Evolutionary conservation across 1,140 invertebrate genomes (phyloP), one percentile per base, ranked within the genome.

Genomic region (Leptestheria dahalacensis): DNA sequence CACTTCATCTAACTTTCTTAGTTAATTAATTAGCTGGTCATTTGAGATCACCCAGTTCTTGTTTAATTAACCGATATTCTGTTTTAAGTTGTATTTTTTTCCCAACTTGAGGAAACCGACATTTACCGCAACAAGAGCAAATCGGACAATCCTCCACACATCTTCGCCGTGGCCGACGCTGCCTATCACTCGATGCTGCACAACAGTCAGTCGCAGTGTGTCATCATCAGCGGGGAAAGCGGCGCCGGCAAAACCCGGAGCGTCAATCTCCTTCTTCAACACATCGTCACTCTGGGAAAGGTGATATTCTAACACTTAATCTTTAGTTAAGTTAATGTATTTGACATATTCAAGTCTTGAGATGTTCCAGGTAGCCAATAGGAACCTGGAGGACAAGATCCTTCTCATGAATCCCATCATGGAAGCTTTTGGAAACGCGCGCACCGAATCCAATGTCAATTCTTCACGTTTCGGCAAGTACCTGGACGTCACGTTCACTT

Each of bases 161-260:
- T 91, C 58, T 92, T 84, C 69, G 87, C 86, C 0, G 82, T 90
- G 11, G 88, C 88, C 1, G 88, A 91, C 71, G 79, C 82, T 4
- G 84, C 86, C 0, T 89, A 88, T 68, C 86, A 91, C 69, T 79
- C 84, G 11, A 77, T 91, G 65, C 72, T 90, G 50, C 86, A 90
- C 69, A 85, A 88, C 66, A 79, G 80, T 63, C 75, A 78, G 62
- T 79, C 81, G 61, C 85, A 91, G 72, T 84, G 85, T 56, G 88
- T 92, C 65, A 83, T 93, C 1, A 91, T 93, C 63, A 89, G 86
- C 58, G 89, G 89, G 0, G 89, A 92, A 72, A 88, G 86, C 51
- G 90, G 89, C 0, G 84, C 88, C 4, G 88, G 89, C 0, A 91
- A 92, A 73, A 91, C 88, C 1, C 86, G 90, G 68, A 87, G 82